Evolutionary conservation across 2,113 vertebrate species (phyloP).

Genomic region (Anthoscopus minutus): DNA sequence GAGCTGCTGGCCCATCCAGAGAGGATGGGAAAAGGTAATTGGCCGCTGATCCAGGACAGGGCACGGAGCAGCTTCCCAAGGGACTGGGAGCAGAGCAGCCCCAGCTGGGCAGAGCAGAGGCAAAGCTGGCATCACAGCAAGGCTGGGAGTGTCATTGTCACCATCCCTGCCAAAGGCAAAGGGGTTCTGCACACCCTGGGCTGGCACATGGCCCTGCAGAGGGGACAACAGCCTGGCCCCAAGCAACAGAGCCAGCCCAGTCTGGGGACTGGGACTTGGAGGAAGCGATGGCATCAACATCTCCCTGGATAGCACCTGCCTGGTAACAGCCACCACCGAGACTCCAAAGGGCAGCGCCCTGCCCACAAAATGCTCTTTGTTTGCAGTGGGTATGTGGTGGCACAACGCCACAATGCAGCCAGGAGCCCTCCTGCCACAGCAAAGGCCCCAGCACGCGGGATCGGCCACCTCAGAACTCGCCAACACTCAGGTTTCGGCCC

Average conservation of each 20-base stretch:
- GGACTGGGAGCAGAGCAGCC: neutral
- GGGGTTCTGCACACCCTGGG: neutral
- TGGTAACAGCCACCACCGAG: neutral
- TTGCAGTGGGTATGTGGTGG: neutral
- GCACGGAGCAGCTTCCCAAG: neutral
- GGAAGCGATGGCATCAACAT: neutral
- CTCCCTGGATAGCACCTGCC: neutral
- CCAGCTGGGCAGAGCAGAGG: neutral
- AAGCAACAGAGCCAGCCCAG: neutral
- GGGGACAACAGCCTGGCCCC: neutral
- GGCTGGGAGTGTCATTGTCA: neutral
- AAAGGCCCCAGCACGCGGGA: fast-evolving
- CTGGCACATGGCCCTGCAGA: neutral
- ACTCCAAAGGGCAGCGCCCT: neutral
- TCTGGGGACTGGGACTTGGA: neutral
- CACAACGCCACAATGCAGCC: neutral
- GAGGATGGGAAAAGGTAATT: neutral
- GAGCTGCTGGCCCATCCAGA: constrained; percentile 40
- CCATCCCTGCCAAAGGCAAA: neutral
- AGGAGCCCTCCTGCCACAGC: neutral
- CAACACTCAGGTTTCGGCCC: neutral
- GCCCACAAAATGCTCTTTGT: neutral
- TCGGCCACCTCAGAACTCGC: neutral
- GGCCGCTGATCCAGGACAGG: neutral
- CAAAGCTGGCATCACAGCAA: neutral